A percentile compares a stretch with the other conserved stretches of the same genome.
Evolutionary conservation across 1,140 invertebrate species (phyloP).

Genomic region (Drosophila varians): DNA sequence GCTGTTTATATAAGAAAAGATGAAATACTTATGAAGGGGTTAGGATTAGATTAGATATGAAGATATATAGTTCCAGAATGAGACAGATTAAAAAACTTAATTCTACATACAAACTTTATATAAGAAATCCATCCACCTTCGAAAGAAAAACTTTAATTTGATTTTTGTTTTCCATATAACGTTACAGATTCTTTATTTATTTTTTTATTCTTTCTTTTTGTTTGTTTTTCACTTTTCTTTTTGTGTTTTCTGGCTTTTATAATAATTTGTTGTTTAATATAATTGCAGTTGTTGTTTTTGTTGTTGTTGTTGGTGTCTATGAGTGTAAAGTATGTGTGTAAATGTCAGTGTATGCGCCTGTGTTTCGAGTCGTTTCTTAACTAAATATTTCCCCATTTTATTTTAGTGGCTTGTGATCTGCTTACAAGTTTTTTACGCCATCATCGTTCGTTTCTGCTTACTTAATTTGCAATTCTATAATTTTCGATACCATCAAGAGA

Average conservation of each 20-base stretch:
- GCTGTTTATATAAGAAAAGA: not conserved
- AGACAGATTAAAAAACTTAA: not conserved
- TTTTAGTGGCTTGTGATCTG: slow-evolving; percentile 27
- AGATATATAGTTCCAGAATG: too few relatives aligned
- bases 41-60: too few relatives aligned
- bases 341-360: slow-evolving; percentile 32
- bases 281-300: slow-evolving; percentile 71
- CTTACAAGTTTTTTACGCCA: slow-evolving; percentile 46
- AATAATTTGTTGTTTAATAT: slow-evolving; percentile 78
- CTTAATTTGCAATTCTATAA: slow-evolving; percentile 23
- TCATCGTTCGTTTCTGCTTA: slow-evolving; percentile 12
- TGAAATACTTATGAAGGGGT: too few relatives aligned
- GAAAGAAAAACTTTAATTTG: slow-evolving; percentile 3
- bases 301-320: slow-evolving; percentile 56
- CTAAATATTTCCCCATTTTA: slow-evolving; percentile 53
- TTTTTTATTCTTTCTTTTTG: slow-evolving; percentile 52
- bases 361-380: slow-evolving; percentile 59
- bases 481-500: slow-evolving; percentile 33
- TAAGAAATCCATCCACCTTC: not conserved
- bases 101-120: not conserved
- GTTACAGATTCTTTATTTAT: slow-evolving; percentile 83
- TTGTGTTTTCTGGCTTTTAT: slow-evolving; percentile 71
- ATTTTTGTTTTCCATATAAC: slow-evolving; percentile 80
- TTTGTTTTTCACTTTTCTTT: slow-evolving; percentile 54
- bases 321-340: slow-evolving; percentile 37